Base-by-base conservation (phyloP, 2,113 vertebrate species). In the Tor tambroides region DNA sequence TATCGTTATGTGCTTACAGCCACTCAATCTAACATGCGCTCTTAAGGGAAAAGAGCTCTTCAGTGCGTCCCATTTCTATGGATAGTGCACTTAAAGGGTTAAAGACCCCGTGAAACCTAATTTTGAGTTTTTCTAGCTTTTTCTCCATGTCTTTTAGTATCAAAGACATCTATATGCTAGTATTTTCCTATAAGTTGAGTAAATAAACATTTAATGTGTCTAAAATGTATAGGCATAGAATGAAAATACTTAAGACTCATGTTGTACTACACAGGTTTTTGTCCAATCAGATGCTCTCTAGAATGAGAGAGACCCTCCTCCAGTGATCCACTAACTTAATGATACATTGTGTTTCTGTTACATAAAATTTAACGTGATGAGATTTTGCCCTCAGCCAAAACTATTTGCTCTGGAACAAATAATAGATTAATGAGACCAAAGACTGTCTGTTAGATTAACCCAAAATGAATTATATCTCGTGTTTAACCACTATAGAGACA, bases 41-140 rank as follows among this genome's bases (percentile, higher is more conserved):
- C 75, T 77, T 28, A 77, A 51, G 75, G 75, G 75, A 30, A 54
- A 54, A 77, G 75, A 77, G 75, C 75, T 51, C 46, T 77, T 77
- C 35, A 77, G 46, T 9, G 2, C 26, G 0, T 77, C 43, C 46
- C 4, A 6, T 28, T 49, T 77, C 26, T 30, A 28, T 51, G 26
- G 46, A 21, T 77, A 19, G 46, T 77, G 26, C 75, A 30, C 46
- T 51, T 51, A 51, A 77, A 77, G 75, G 46, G 75, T 51, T 77
- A 77, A 77, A 51, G 15, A 51, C 41, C n/a, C 43, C 0, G 74
- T 74, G 71, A 74, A 77, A 77, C 28, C 12, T 17, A 51, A 46
- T 30, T 77, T 77, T 10, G n/a, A 23, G 75, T 28, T 77, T 28
- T 51, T 51, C 26, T 19, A 11, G 10, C 35, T 41, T 26, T 43